Evolutionary conservation across 2,888 invertebrate species (phyloP), one percentile per base, ranked within the genome.

Genomic region (Empis stercorea): DNA sequence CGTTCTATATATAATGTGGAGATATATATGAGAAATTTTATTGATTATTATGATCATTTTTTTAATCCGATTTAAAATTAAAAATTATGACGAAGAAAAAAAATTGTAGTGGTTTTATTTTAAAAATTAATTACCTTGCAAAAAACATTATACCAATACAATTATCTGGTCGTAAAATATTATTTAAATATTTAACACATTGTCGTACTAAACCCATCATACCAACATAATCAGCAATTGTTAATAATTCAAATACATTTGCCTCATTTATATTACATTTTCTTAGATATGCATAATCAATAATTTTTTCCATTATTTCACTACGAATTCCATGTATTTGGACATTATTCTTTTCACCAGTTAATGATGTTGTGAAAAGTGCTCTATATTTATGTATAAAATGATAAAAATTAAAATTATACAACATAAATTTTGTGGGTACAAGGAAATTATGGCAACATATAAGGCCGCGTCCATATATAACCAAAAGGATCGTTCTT

Each of bases 191-290:
- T 42, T 84, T 78, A 59, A 84, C 85, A 66, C 93, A 93, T 16
- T 84, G 74, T 54, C 84, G 79, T 44, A 89, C 74, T 40, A 93
- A 79, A 1, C 88, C 88, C 41, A 84, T 72, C 55, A 93, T 84
- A 57, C 86, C 83, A 46, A 94, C 78, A 64, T 91, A 93, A 71
- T 94, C 93, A 4, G 93, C 88, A 0, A 86, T 83, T 57, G 85
- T 80, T 37, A 93, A 74, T 13, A 94, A 72, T 58, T 82, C 78
- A 59, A 84, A 83, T 1, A 92, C 89, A 61, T 91, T 93, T 30
- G 80, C 76, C 34, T 79, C 76, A 48, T 76, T 81, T 20, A 94
- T 77, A 50, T 80, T 79, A 46, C 87, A 76, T 53, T 81, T 80
- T 45, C 89, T 76, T 38, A 89, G 72, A 67, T 95, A 94, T 0